These are phyloP conservation scores for Zhuqinia jingwanae DNA, from an alignment of 2,888 invertebrate species.

Conservation along the genomic window DNA sequence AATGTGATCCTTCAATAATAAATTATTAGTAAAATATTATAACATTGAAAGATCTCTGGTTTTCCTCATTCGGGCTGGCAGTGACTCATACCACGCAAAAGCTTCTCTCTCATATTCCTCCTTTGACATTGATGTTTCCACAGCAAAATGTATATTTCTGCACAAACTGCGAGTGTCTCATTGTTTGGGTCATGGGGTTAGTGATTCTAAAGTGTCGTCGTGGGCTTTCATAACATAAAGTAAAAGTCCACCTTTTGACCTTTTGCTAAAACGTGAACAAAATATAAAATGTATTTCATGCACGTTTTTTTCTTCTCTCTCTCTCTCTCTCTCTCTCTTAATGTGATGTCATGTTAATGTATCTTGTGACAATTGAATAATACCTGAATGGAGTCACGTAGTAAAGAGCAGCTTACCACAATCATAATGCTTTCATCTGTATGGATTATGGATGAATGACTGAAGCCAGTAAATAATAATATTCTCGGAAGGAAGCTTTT, in stretches of 20 bases:
- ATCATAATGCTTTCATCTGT: not conserved
- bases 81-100: too few relatives aligned
- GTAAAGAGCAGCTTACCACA: not conserved
- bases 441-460: too few relatives aligned
- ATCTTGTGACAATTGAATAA: not conserved
- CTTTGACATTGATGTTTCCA: not conserved
- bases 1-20: too few relatives aligned
- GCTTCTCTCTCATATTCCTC: too few relatives aligned
- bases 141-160: not conserved
- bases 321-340: too few relatives aligned
- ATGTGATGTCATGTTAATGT: not conserved
- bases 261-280: conserved; percentile 6
- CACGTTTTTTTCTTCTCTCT: too few relatives aligned
- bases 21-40: too few relatives aligned
- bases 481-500: not conserved
- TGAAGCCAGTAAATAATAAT: too few relatives aligned
- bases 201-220: conserved; percentile 17
- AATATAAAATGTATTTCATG: not conserved
- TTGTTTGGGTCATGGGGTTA: not conserved
- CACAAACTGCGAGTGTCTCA: too few relatives aligned
- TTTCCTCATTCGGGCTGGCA: too few relatives aligned
- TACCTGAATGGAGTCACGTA: not conserved
- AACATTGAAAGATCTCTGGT: too few relatives aligned
- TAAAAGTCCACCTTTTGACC: conserved; percentile 51
- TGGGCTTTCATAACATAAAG: not conserved